Conservation (phyloP, 2,888 invertebrate genomes). For the Pammene fasciana region DNA sequence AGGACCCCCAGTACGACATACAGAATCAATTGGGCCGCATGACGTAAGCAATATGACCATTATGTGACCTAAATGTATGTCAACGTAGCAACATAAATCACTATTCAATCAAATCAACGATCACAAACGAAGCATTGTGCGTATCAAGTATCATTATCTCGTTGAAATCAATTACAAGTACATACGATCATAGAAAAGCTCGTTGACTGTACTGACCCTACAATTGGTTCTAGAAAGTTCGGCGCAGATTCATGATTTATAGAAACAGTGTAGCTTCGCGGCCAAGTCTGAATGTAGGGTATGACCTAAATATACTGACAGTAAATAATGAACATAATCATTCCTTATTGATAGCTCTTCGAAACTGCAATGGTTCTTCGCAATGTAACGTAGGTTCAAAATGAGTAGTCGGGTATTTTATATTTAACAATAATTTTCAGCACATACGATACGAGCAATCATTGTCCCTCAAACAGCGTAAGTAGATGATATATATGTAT, state of each 20-base stretch:
- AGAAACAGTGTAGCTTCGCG: not conserved
- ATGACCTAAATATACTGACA: slow-evolving; percentile 20
- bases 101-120: slow-evolving; percentile 18
- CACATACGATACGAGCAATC: too few relatives aligned
- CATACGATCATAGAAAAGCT: slow-evolving; percentile 53
- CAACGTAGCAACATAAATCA: slow-evolving; percentile 24
- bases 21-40: not conserved
- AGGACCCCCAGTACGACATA: not conserved
- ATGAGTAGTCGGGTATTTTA: not conserved
- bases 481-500: too few relatives aligned
- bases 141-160: slow-evolving; percentile 50
- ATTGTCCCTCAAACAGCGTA: too few relatives aligned
- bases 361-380: not conserved
- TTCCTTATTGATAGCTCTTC: slow-evolving; percentile 1
- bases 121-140: slow-evolving; percentile 41
- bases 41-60: slow-evolving; percentile 14
- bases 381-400: not conserved
- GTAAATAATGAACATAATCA: not conserved
- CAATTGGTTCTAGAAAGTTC: slow-evolving; percentile 68
- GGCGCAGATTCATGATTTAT: slow-evolving; percentile 44
- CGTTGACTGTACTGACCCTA: slow-evolving; percentile 62
- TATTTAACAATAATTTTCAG: too few relatives aligned
- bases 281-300: slow-evolving; percentile 8
- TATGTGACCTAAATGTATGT: slow-evolving; percentile 1
- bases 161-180: slow-evolving; percentile 59